Percentiles rank a stretch among this genome's conserved stretches.
Evolutionary conservation across 2,113 vertebrate genomes (phyloP).

Genomic region (Crotalus horridus): DNA sequence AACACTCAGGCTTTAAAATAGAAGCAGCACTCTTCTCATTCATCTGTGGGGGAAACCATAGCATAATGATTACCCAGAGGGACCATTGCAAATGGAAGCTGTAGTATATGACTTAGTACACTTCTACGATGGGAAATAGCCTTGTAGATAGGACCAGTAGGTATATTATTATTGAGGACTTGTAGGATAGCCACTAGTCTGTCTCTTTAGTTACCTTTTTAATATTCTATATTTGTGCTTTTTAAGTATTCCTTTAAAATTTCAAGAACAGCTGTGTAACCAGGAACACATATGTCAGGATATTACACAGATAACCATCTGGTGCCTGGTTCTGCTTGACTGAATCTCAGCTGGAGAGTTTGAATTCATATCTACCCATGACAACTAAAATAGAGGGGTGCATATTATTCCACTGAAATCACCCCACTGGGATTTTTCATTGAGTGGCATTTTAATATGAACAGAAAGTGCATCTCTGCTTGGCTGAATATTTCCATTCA

Average conservation of each 20-base stretch:
- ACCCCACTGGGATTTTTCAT: constrained; percentile 41
- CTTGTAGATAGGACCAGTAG: constrained; percentile 51
- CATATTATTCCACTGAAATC: constrained; percentile 61
- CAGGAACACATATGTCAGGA: constrained; percentile 55
- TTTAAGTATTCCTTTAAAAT: constrained; percentile 59
- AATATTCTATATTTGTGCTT: constrained; percentile 52
- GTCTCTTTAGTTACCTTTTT: constrained; percentile 54
- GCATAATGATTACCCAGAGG: constrained; percentile 47
- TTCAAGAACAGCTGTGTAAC: constrained; percentile 60
- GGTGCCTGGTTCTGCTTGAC: constrained; percentile 59
- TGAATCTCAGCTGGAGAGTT: constrained; percentile 61
- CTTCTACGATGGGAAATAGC: constrained; percentile 28
- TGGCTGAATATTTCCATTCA: constrained; percentile 55
- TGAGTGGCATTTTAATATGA: constrained; percentile 56
- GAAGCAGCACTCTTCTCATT: constrained; percentile 47
- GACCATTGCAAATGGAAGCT: constrained; percentile 38
- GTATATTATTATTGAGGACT: constrained; percentile 45
- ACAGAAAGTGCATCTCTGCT: constrained; percentile 48
- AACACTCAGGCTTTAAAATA: constrained; percentile 50
- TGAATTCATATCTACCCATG: constrained; percentile 61
- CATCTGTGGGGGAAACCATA: constrained; percentile 47
- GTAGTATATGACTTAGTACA: constrained; percentile 37
- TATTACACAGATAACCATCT: constrained; percentile 57
- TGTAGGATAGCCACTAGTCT: constrained; percentile 42
- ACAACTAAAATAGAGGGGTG: constrained; percentile 61